These are phyloP conservation scores for Anhinga anhinga DNA, from an alignment of 2,113 vertebrate species.

Conservation along the genomic window DNA sequence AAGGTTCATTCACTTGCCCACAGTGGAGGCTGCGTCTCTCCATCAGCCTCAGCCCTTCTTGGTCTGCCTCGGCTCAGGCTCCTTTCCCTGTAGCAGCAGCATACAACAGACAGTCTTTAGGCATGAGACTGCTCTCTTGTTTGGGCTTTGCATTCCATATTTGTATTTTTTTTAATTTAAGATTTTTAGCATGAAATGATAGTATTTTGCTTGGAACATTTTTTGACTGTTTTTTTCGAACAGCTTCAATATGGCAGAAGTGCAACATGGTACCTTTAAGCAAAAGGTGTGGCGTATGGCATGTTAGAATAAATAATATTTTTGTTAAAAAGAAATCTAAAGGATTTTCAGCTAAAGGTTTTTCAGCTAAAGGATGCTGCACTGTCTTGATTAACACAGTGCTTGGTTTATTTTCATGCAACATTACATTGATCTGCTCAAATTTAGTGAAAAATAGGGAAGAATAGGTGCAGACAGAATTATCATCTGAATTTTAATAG, in stretches of 20 bases:
- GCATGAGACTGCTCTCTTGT: background rate
- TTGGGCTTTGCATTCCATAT: background rate
- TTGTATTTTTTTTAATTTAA: background rate
- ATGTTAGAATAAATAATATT: background rate
- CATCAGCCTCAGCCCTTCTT: background rate
- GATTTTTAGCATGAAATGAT: background rate
- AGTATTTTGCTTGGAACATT: background rate
- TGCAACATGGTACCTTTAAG: background rate
- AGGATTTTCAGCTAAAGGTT: background rate
- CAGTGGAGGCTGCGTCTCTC: background rate
- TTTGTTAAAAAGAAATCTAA: background rate
- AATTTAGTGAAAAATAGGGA: background rate
- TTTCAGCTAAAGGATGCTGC: background rate
- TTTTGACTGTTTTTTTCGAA: background rate
- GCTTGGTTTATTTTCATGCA: conserved; percentile 41
- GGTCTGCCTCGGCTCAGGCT: background rate
- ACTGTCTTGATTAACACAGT: background rate
- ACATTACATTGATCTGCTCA: conserved; percentile 15
- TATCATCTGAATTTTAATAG: background rate
- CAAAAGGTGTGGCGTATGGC: background rate
- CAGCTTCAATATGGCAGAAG: background rate
- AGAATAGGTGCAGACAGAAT: background rate
- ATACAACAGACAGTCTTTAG: rapidly evolving
- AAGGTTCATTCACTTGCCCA: background rate
- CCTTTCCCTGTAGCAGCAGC: background rate